Conservation (phyloP, 2,888 invertebrate genomes). For the Synergus umbraculus region DNA sequence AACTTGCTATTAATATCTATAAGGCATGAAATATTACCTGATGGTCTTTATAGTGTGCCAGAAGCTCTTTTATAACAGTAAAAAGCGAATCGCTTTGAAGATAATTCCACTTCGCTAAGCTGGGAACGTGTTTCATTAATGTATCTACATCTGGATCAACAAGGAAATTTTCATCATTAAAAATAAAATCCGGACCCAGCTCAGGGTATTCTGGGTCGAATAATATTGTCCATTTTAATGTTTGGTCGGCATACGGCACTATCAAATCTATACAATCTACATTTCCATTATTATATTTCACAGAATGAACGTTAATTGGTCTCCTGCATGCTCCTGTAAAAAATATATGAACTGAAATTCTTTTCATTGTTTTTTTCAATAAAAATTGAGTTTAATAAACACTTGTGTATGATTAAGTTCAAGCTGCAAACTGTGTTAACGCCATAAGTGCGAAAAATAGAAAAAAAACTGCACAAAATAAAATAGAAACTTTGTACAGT, state of each 20-base stretch:
- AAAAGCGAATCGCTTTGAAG: slow-evolving; percentile 81
- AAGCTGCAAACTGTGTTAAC: not conserved
- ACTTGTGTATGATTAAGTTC: not conserved
- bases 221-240: slow-evolving; percentile 84
- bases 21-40: slow-evolving; percentile 78
- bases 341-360: not conserved
- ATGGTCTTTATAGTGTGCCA: slow-evolving; percentile 81
- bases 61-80: slow-evolving; percentile 82
- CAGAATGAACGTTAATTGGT: not conserved
- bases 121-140: slow-evolving; percentile 80
- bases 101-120: slow-evolving; percentile 83
- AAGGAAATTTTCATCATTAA: slow-evolving; percentile 84
- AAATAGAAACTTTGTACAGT: not conserved
- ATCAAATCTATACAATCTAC: slow-evolving; percentile 81
- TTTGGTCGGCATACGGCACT: slow-evolving; percentile 85
- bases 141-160: slow-evolving; percentile 80
- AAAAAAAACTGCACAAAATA: not conserved
- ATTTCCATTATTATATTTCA: slow-evolving; percentile 43
- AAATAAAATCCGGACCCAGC: slow-evolving; percentile 87
- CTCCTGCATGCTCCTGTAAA: slow-evolving; percentile 12
- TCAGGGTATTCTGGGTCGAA: slow-evolving; percentile 83
- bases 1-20: slow-evolving; percentile 37
- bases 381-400: not conserved
- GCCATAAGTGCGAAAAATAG: not conserved
- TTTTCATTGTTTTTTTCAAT: not conserved